These are phyloP conservation scores for Cirrhinus mrigala DNA, from an alignment of 2,797 vertebrate species.

Conservation along the genomic window DNA sequence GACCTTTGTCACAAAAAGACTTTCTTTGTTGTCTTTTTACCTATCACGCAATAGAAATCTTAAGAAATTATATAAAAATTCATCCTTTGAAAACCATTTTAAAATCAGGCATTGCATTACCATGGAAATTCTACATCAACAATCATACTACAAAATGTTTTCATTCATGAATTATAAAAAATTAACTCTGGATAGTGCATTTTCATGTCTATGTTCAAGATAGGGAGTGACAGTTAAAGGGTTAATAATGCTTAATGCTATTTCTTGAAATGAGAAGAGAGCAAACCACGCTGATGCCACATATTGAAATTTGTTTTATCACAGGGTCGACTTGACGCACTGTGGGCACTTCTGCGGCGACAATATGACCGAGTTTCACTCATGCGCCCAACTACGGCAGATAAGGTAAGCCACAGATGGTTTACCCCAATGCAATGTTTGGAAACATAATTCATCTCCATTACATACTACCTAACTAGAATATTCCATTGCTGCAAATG, in stretches of 20 bases:
- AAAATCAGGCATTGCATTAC: too few relatives aligned
- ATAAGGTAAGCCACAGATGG: slow-evolving; percentile 83
- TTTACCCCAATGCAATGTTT: not conserved
- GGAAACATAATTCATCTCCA: not conserved
- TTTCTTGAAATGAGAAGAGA: not conserved
- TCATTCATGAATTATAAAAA: too few relatives aligned
- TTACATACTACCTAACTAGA: not conserved
- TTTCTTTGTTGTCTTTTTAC: too few relatives aligned
- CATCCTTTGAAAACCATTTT: too few relatives aligned
- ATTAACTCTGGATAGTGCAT: too few relatives aligned
- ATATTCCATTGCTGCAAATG: not conserved
- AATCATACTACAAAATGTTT: too few relatives aligned
- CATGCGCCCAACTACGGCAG: slow-evolving; percentile 91
- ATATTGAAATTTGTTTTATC: not conserved
- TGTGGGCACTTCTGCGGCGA: slow-evolving; percentile 90
- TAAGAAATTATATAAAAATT: too few relatives aligned
- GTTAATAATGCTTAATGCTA: not conserved
- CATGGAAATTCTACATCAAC: too few relatives aligned
- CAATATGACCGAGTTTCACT: slow-evolving; percentile 94
- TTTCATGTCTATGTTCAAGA: too few relatives aligned
- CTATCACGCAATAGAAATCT: too few relatives aligned
- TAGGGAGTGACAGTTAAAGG: too few relatives aligned
- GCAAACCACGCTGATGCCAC: not conserved
- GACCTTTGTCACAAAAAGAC: too few relatives aligned
- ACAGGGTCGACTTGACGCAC: slow-evolving; percentile 92